Evolutionary conservation across 2,888 invertebrate species (phyloP).

Genomic region (Arge pagana): DNA sequence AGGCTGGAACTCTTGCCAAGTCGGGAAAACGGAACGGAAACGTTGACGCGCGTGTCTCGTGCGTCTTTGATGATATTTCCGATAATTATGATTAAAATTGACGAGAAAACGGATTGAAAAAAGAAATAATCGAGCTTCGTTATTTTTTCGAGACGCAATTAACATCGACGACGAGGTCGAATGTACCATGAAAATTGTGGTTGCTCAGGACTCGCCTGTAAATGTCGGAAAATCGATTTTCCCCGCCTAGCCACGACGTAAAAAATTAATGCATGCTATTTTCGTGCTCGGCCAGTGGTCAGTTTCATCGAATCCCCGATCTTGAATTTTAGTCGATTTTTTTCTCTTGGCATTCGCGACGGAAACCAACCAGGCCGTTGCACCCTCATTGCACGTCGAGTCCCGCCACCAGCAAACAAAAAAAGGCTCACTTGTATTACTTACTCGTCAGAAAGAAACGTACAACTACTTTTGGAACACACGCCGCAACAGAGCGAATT

Average conservation of each 20-base stretch:
- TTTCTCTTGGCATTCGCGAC: background rate
- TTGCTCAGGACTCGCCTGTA: too few species aligned
- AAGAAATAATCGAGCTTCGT: too few species aligned
- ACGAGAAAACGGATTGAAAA: too few species aligned
- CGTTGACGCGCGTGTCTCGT: too few species aligned
- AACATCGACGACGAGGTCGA: too few species aligned
- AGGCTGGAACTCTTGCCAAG: too few species aligned
- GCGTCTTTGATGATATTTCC: too few species aligned
- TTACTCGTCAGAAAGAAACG: slow-evolving; percentile 12
- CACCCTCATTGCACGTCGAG: slow-evolving; percentile 22
- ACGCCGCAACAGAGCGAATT: slow-evolving; percentile 12
- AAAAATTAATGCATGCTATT: slow-evolving; percentile 43
- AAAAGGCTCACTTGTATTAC: slow-evolving; percentile 22
- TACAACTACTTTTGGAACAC: slow-evolving; percentile 23
- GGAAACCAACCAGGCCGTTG: slow-evolving; percentile 14
- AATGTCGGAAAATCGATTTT: slow-evolving; percentile 29
- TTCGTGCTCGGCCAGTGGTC: slow-evolving; percentile 34
- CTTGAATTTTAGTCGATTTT: background rate
- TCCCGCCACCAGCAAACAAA: slow-evolving; percentile 35
- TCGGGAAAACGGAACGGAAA: too few species aligned
- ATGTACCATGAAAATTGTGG: too few species aligned
- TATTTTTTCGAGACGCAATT: too few species aligned
- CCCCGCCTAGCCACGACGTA: slow-evolving; percentile 28
- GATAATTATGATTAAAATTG: too few species aligned
- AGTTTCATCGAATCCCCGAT: slow-evolving; percentile 33